Conservation (phyloP, 2,888 invertebrate genomes). For the Raillietiella orientalis region DNA sequence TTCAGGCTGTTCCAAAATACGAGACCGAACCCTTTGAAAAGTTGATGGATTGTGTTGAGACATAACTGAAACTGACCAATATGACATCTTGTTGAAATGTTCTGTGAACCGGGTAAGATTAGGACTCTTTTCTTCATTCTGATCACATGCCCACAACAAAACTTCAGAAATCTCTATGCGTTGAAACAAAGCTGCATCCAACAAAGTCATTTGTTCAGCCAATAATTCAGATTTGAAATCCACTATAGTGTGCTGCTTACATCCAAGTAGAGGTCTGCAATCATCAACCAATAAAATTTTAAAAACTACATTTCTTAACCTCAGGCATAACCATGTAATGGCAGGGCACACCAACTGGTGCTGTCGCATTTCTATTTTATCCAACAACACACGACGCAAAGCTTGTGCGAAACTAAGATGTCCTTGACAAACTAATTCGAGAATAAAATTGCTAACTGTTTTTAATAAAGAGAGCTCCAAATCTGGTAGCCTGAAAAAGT, state of each 20-base stretch:
- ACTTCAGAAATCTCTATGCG: conserved; percentile 93
- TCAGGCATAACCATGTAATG: no score
- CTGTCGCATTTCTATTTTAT: no score
- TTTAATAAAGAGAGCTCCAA: conserved; percentile 5
- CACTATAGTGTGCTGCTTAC: conserved; percentile 30
- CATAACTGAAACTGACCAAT: conserved; percentile 26
- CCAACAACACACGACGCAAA: no score
- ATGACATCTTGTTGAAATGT: conserved; percentile 98
- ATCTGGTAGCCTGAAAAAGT: not conserved
- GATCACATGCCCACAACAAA: conserved; percentile 84
- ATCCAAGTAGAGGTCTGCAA: no score
- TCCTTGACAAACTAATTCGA: no score
- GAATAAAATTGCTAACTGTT: conserved; percentile 6
- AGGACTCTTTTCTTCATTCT: conserved; percentile 83
- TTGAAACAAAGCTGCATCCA: conserved; percentile 80
- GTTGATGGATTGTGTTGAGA: conserved; percentile 4
- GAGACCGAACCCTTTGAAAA: conserved; percentile 37
- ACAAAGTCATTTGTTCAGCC: conserved; percentile 89
- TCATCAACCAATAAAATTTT: no score
- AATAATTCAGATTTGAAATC: conserved; percentile 82
- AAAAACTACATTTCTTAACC: no score
- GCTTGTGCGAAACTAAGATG: no score
- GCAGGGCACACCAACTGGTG: no score
- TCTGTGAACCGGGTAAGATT: conserved; percentile 89
- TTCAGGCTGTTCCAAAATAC: conserved; percentile 63